Percentiles rank a stretch among this genome's conserved stretches.
Conservation (phyloP, 2,888 invertebrate genomes). For the Phyllotreta striolata region DNA sequence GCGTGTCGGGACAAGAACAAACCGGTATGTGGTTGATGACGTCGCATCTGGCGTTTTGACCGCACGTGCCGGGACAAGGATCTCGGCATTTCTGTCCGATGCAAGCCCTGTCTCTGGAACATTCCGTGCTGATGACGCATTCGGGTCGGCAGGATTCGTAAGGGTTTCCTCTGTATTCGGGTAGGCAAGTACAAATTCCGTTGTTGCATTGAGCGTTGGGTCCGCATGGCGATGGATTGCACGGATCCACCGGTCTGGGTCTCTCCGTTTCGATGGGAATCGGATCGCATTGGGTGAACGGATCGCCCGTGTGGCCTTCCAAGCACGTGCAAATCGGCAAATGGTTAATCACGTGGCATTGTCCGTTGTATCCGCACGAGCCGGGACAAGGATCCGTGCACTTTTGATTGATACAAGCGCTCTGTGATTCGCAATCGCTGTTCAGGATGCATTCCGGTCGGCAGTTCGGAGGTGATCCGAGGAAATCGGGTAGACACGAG, state of each 20-base stretch:
- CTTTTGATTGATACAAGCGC: constrained; percentile 80
- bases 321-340: constrained; percentile 82
- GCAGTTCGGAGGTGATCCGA: constrained; percentile 81
- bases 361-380: constrained; percentile 81
- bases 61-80: constrained; percentile 77
- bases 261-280: constrained; percentile 62
- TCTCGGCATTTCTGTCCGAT: constrained; percentile 73
- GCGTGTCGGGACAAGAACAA: constrained; percentile 74
- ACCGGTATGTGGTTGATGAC: constrained; percentile 77
- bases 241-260: constrained; percentile 64
- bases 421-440: constrained; percentile 79
- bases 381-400: constrained; percentile 86
- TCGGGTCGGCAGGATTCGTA: constrained; percentile 74
- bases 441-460: constrained; percentile 82
- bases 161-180: constrained; percentile 73
- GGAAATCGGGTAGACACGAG: constrained; percentile 79
- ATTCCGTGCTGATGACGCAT: constrained; percentile 74
- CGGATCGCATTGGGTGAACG: constrained; percentile 75
- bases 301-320: constrained; percentile 80
- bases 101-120: constrained; percentile 71
- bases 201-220: constrained; percentile 73
- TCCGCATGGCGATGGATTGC: constrained; percentile 80
- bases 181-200: constrained; percentile 69
- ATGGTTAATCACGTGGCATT: constrained; percentile 81
- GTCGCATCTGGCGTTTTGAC: constrained; percentile 73